These are phyloP conservation scores for Lasioglossum baleicum DNA, from an alignment of 1,140 invertebrate genomes.

Conservation along the genomic window DNA sequence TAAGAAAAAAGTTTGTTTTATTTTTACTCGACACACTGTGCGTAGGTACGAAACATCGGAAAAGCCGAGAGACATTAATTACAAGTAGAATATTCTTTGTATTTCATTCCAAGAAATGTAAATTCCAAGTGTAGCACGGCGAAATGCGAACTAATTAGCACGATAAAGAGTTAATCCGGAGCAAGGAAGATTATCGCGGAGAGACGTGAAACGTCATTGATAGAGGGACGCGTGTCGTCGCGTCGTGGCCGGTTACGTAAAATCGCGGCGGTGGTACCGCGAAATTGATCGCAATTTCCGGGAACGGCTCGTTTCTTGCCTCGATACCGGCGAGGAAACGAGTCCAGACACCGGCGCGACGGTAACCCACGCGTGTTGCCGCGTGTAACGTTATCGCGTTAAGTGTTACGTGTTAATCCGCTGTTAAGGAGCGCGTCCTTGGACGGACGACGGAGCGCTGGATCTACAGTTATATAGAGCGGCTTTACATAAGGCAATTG, in stretches of 20 bases:
- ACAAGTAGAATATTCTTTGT: no score
- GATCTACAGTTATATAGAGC: conserved; percentile 36
- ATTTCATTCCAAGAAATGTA: no score
- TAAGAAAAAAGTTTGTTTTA: no score
- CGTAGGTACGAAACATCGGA: no score
- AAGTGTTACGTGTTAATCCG: conserved; percentile 56
- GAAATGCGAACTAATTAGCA: no score
- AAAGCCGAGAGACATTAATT: no score
- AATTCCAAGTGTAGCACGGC: no score
- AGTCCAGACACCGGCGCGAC: conserved; percentile 22
- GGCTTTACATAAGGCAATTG: conserved; percentile 36
- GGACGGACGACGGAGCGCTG: conserved; percentile 22
- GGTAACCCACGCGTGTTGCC: conserved; percentile 47
- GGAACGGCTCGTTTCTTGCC: conserved; percentile 43
- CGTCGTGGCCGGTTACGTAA: conserved; percentile 13
- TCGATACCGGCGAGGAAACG: conserved; percentile 5
- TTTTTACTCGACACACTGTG: no score
- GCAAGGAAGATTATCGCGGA: not conserved
- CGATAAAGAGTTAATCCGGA: no score
- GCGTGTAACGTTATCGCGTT: conserved; percentile 56
- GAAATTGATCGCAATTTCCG: conserved; percentile 56
- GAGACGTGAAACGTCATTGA: not conserved
- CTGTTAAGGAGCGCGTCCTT: conserved; percentile 56
- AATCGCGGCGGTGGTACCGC: conserved; percentile 9
- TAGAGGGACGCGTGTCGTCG: not conserved